Conservation (phyloP, 1,140 invertebrate genomes). For the Lepidotrigona ventralis region DNA sequence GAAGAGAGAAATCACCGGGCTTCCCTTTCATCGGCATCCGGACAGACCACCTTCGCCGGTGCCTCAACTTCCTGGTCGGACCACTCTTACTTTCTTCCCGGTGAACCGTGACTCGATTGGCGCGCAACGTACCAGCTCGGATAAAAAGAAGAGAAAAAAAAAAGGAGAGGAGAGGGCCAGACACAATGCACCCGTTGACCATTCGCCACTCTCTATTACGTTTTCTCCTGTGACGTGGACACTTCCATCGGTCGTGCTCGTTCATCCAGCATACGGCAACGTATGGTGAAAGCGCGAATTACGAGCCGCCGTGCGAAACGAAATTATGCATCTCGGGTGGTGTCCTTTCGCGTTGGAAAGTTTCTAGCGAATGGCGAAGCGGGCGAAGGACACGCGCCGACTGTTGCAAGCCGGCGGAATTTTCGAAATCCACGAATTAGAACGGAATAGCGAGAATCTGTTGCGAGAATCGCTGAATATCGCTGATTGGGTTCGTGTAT, state of each 20-base stretch:
- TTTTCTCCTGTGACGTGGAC: background rate
- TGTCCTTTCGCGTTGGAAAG: constrained; percentile 21
- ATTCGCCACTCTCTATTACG: background rate
- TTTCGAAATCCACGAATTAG: constrained; percentile 35
- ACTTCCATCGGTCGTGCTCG: background rate
- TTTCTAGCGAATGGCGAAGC: constrained; percentile 1
- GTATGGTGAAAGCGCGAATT: constrained; percentile 36
- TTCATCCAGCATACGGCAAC: background rate
- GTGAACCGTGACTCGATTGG: constrained; percentile 65
- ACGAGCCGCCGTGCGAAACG: constrained; percentile 11
- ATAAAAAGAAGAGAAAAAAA: constrained; percentile 11
- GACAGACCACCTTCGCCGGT: constrained; percentile 68
- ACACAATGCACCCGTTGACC: background rate
- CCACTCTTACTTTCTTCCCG: constrained; percentile 75
- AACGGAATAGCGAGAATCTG: constrained; percentile 25
- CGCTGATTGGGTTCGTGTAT: background rate
- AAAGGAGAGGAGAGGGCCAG: background rate
- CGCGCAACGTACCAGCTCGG: background rate
- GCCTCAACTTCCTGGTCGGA: constrained; percentile 69
- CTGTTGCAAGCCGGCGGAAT: constrained; percentile 26
- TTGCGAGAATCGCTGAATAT: background rate
- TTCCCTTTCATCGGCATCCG: constrained; percentile 77
- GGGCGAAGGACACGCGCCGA: constrained; percentile 14
- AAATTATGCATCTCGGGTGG: constrained; percentile 27
- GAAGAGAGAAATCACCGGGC: constrained; percentile 48